Evolutionary conservation across 2,888 invertebrate genomes (phyloP), one percentile per base, ranked within the genome.

Genomic region (Apoda limacodes): DNA sequence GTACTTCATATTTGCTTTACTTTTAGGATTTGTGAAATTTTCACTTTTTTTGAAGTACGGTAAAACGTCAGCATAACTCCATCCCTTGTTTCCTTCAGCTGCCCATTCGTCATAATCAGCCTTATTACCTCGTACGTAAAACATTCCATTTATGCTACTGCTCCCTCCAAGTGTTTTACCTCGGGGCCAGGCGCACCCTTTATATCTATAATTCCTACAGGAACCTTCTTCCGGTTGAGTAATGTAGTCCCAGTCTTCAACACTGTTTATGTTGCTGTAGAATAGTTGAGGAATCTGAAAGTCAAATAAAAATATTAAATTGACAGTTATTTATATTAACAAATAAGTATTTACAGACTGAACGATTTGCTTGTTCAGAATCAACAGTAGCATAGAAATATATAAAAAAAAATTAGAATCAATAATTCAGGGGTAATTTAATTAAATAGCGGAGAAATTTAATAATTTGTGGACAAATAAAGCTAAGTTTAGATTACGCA

Each of bases 161-260:
- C 67, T 25, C n/a, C 83, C 83, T 28, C 83, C 83, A 43, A 83
- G 54, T 37, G 80, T 63, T 43, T 83, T 85, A 0, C 87, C 87
- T 10, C 83, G 64, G 9, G 84, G 74, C 83, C 83, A 82, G 3
- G 48, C 46, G 11, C 53, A 52, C 28, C 48, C 10, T 32, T 50
- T 31, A 29, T 42, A 30, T 39, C 39, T 51, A 14, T 63, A 61
- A 19, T 56, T 51, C 35, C 58, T 66, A n/a, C 66, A 63, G 28
- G 45, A 43, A 19, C 56, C 48, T 23, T 62, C 50, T 30, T 53
- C 42, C 2, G 61, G 62, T 36, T 68, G 63, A 1, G 78, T 70
- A 32, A 60, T 58, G 50, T 80, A 83, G 27, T 58, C 55, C 83
- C 83, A 84, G 46, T 83, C 82, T 27, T 74, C 54, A 9, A 25